Base-by-base conservation (phyloP, 2,113 vertebrate genomes). In the Pelecanoides urinatrix region DNA sequence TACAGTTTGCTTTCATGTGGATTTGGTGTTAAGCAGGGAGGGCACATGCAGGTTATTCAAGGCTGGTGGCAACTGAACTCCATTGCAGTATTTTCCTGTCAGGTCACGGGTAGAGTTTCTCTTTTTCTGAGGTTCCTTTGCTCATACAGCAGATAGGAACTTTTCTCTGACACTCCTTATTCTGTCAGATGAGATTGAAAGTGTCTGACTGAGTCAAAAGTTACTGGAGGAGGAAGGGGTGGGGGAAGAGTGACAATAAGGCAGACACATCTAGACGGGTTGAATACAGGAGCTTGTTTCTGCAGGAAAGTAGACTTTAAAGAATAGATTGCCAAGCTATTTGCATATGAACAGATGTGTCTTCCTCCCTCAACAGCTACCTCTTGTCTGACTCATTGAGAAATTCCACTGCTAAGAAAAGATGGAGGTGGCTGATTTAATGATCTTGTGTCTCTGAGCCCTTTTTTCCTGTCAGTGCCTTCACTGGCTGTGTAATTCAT, bases 311-410 rank as follows among this genome's bases (percentile, higher is more conserved):
- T 5, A 92, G 55, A 74, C 45, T 83, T 74, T 26, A 36, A 55
- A 67, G 52, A 85, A 32, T 42, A 86, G 72, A 38, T 83, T 84
- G 18, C 73, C n/a, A 50, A 30, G 53, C n/a, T 40, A 6, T 90
- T 95, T 90, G n/a, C 59, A 21, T 94, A 12, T 53, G 76, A 94
- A 91, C 88, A 88, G 92, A 42, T n/a, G 58, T 32, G 25, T 89
- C 62, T 92, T 74, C 91, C 80, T 75, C 38, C 77, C 53, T 91
- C 68, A 47, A 50, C 88, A 61, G 45, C 84, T 61, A 78, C 36
- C 66, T 88, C 88, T 88, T 59, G 52, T 79, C 73, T 95, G 93
- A 79, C 68, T 95, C 95, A 76, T 36, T 80, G 68, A 87, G 94
- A 95, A 83, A 76, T 73, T 44, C 70, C 63, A 49, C 86, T 79